Evolutionary conservation across 2,888 invertebrate species (phyloP).

Genomic region (Cephus sareptanus): DNA sequence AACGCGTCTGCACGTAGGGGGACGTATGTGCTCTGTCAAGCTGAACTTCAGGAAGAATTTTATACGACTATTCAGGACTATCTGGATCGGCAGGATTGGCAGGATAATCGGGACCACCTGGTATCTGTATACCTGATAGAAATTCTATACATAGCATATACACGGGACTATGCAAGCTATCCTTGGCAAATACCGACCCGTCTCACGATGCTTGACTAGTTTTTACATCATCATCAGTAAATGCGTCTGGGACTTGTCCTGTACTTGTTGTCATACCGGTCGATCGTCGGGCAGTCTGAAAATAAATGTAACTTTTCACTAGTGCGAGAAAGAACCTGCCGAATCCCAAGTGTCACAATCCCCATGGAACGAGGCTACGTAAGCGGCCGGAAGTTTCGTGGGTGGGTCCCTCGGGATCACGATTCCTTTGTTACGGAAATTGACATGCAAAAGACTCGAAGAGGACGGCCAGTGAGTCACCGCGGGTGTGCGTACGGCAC

Average conservation of each 20-base stretch:
- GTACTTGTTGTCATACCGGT: not conserved
- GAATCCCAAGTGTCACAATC: not conserved
- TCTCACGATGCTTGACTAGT: not conserved
- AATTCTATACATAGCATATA: not conserved
- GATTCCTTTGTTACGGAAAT: conserved; percentile 45
- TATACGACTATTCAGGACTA: not conserved
- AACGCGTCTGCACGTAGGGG: not conserved
- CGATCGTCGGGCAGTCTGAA: not conserved
- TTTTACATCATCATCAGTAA: not conserved
- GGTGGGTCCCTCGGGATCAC: conserved; percentile 34
- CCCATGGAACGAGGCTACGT: not conserved
- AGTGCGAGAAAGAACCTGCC: not conserved
- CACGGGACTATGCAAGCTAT: not conserved
- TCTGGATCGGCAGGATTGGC: not conserved
- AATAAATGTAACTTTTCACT: not conserved
- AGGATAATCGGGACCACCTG: not conserved
- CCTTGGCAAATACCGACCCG: not conserved
- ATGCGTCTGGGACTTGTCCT: not conserved
- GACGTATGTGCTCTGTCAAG: not conserved
- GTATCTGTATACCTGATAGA: not conserved
- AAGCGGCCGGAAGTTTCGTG: conserved; percentile 40
- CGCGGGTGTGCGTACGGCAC: conserved; percentile 40
- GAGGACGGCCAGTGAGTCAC: conserved; percentile 43
- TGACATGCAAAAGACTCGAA: conserved; percentile 33
- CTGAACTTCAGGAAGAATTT: not conserved